phyloP scores from a whole-genome alignment of 2,113 vertebrate genomes.

The Oxygymnocypris stewartii region DNA sequence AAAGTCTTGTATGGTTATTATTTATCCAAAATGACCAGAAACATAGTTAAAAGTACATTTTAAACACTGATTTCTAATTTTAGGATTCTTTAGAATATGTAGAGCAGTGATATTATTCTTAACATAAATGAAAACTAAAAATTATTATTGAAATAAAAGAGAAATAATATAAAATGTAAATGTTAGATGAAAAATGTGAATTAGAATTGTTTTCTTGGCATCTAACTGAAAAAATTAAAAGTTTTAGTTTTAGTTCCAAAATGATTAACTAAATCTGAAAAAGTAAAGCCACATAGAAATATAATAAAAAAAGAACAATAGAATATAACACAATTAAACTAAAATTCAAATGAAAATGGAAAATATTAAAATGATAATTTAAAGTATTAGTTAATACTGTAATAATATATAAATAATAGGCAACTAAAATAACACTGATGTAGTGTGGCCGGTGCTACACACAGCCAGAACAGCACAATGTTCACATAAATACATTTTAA shows the following conservation, averaged over 20 bases:
- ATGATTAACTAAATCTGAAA: background rate
- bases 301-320: background rate
- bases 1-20: background rate
- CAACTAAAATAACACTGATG: background rate
- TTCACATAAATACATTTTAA: background rate
- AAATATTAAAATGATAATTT: background rate
- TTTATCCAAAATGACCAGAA: background rate
- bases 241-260: too few species aligned
- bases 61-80: background rate
- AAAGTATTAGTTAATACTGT: background rate
- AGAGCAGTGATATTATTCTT: background rate
- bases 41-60: background rate
- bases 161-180: background rate
- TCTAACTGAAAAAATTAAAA: too few species aligned
- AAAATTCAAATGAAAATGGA: background rate
- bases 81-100: background rate
- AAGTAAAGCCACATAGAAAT: background rate
- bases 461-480: too few species aligned
- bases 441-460: background rate
- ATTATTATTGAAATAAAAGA: background rate
- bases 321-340: background rate
- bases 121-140: background rate
- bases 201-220: background rate
- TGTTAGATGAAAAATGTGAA: background rate
- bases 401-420: background rate